These are phyloP conservation scores for Charadrius vociferus DNA, from an alignment of 2,113 vertebrate species.

Conservation along the genomic window DNA sequence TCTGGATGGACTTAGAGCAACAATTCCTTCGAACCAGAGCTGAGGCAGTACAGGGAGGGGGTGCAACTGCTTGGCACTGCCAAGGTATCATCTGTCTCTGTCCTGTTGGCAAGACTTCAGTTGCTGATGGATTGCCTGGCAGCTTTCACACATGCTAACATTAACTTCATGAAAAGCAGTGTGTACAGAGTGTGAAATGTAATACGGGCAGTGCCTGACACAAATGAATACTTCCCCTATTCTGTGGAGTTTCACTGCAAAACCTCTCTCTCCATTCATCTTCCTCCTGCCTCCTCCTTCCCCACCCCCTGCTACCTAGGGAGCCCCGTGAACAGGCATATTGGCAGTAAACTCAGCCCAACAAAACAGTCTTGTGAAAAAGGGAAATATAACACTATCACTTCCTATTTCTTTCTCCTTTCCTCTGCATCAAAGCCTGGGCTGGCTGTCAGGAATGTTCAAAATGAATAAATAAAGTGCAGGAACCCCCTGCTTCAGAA, in stretches of 20 bases:
- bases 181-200: background rate
- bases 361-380: conserved; percentile 25
- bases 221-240: background rate
- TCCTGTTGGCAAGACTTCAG: background rate
- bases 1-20: rapidly evolving
- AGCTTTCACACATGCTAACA: background rate
- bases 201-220: background rate
- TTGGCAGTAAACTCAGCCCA: conserved; percentile 33
- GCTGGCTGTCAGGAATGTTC: conserved; percentile 41
- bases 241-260: background rate
- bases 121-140: conserved; percentile 19
- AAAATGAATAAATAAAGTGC: background rate
- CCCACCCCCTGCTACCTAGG: background rate
- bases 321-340: background rate
- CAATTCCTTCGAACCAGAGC: rapidly evolving
- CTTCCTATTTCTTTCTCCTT: conserved; percentile 40
- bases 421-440: conserved; percentile 7
- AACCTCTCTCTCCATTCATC: conserved; percentile 14
- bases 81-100: background rate
- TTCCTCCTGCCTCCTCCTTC: background rate
- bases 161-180: background rate
- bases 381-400: background rate
- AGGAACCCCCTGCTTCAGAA: background rate
- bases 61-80: background rate
- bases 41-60: rapidly evolving